Percentiles rank a stretch among this genome's conserved stretches.
Conservation (phyloP, 1,140 invertebrate species). For the Phortica variegata region DNA sequence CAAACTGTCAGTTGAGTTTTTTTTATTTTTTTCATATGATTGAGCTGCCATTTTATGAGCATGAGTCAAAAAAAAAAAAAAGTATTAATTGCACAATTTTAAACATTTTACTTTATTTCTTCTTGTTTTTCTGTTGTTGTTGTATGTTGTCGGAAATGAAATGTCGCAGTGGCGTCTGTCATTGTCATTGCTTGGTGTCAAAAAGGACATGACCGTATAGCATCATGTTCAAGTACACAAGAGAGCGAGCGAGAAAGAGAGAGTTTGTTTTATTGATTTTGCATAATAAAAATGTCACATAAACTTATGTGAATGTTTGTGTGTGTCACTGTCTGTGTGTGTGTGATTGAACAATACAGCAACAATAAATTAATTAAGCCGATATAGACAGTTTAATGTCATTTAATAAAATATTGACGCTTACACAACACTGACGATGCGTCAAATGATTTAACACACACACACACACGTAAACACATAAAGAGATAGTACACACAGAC, state of each 20-base stretch:
- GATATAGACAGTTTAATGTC: slow-evolving; percentile 58
- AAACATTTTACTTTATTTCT: slow-evolving; percentile 27
- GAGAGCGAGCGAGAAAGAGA: slow-evolving; percentile 26
- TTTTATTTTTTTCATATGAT: slow-evolving; percentile 27
- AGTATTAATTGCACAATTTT: slow-evolving; percentile 52
- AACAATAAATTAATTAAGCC: slow-evolving; percentile 58
- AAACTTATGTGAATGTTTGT: slow-evolving; percentile 16
- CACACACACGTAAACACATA: background rate
- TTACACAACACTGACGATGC: slow-evolving; percentile 45
- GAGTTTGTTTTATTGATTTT: slow-evolving; percentile 57
- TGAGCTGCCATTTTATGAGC: slow-evolving; percentile 5
- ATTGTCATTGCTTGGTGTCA: slow-evolving; percentile 47
- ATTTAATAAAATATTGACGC: slow-evolving; percentile 58
- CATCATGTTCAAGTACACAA: slow-evolving; percentile 2
- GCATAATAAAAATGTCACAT: slow-evolving; percentile 56
- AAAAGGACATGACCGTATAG: slow-evolving; percentile 55
- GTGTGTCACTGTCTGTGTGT: slow-evolving; percentile 8
- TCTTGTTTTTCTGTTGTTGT: slow-evolving; percentile 10
- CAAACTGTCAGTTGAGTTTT: slow-evolving; percentile 47
- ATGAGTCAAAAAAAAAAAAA: slow-evolving; percentile 27
- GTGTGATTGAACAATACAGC: slow-evolving; percentile 42
- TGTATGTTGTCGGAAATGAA: background rate
- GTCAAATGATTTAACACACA: slow-evolving; percentile 28
- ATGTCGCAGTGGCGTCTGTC: slow-evolving; percentile 12
- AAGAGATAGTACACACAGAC: too few relatives aligned